Evolutionary conservation across 2,113 vertebrate species (phyloP).

Genomic region (Calyptomena viridis): DNA sequence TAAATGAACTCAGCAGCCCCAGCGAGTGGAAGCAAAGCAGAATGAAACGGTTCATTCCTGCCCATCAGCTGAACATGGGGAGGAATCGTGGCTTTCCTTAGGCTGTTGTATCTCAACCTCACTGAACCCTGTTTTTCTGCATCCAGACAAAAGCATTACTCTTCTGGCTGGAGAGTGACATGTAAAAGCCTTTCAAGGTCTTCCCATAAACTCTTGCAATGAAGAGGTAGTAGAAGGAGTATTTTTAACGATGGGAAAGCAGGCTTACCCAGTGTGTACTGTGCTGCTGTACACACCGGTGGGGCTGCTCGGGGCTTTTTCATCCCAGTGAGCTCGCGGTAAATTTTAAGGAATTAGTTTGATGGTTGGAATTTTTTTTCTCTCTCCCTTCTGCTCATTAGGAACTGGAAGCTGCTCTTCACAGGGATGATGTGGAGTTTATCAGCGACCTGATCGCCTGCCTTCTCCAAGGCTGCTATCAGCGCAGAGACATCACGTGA

Average conservation of each 20-base stretch:
- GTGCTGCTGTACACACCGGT: not conserved
- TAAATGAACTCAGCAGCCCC: not conserved
- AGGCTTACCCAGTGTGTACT: not conserved
- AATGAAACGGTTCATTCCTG: slow-evolving; percentile 15
- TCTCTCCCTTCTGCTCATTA: slow-evolving; percentile 45
- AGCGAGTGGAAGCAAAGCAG: not conserved
- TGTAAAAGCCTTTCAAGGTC: slow-evolving; percentile 53
- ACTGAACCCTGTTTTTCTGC: slow-evolving; percentile 14
- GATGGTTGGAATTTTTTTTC: not conserved
- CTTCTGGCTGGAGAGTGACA: slow-evolving; percentile 1
- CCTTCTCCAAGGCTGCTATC: slow-evolving; percentile 96
- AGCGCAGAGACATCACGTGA: slow-evolving; percentile 96
- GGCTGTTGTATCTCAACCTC: not conserved
- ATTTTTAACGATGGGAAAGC: not conserved
- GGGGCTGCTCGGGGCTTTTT: not conserved
- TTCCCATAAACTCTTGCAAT: not conserved
- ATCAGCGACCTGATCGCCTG: slow-evolving; percentile 91
- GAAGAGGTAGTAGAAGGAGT: not conserved
- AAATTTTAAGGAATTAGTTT: slow-evolving; percentile 14
- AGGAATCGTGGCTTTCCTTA: not conserved
- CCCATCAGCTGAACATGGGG: not conserved
- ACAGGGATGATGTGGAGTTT: slow-evolving; percentile 89
- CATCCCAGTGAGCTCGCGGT: not conserved
- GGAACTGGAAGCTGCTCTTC: slow-evolving; percentile 95
- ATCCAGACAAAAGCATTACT: slow-evolving; percentile 8